A percentile compares a stretch with the other conserved stretches of the same genome.
phyloP scores from a whole-genome alignment of 2,113 vertebrate genomes.

The Festucalex cinctus region DNA sequence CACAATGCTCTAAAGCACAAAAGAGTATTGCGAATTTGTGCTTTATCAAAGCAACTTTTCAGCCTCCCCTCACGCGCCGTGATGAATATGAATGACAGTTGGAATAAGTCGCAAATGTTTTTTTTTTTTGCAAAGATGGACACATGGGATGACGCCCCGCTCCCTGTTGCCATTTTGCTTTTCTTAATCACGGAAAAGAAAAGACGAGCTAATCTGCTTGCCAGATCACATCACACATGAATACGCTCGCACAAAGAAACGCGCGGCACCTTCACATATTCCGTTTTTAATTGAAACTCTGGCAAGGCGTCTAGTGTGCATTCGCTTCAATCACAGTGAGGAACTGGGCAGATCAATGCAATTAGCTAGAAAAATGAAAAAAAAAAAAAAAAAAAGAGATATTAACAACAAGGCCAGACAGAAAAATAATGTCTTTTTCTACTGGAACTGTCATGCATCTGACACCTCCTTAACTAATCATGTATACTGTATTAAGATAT shows the following conservation, averaged over 20 bases:
- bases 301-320: constrained; percentile 1
- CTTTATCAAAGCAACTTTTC: constrained; percentile 14
- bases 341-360: constrained; percentile 14
- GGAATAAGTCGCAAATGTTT: constrained; percentile 3
- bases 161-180: background rate
- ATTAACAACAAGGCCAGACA: background rate
- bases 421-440: background rate
- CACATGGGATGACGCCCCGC: background rate
- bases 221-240: background rate
- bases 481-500: background rate
- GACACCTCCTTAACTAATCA: background rate
- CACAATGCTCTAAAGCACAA: constrained; percentile 1
- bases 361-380: constrained; percentile 3
- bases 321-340: constrained; percentile 10
- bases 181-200: constrained; percentile 11
- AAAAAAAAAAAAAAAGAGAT: background rate
- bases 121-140: constrained; percentile 9
- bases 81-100: background rate
- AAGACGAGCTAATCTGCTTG: background rate
- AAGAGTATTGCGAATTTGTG: background rate
- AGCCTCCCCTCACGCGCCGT: background rate
- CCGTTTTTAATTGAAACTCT: constrained; percentile 10
- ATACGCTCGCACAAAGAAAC: background rate
- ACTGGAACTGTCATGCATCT: background rate
- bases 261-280: background rate